Percentiles rank a stretch among this genome's conserved stretches.
Conservation (phyloP, 2,113 vertebrate genomes). For the Pandion haliaetus region DNA sequence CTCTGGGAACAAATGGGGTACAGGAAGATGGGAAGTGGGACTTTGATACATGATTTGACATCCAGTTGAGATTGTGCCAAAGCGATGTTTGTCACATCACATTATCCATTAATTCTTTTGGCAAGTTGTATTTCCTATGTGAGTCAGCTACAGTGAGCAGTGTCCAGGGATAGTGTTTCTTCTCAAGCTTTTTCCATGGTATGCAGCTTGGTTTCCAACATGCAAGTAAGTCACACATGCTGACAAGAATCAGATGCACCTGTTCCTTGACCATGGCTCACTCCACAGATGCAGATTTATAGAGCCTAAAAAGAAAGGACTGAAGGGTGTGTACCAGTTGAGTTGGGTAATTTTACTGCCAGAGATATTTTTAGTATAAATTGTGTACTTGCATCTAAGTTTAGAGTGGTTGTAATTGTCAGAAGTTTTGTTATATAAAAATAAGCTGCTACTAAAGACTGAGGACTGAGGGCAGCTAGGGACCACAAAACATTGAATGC, state of each 20-base stretch:
- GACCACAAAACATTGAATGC: background rate
- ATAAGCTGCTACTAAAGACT: constrained; percentile 18
- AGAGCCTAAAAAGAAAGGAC: background rate
- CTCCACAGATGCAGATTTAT: background rate
- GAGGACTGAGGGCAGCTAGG: background rate
- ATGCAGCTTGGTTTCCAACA: background rate
- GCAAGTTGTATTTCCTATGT: background rate
- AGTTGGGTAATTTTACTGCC: background rate
- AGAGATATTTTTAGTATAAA: constrained; percentile 6
- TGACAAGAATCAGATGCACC: constrained; percentile 18
- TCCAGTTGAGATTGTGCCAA: background rate
- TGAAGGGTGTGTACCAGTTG: background rate
- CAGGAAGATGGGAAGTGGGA: background rate
- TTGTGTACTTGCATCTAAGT: background rate
- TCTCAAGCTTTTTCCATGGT: background rate
- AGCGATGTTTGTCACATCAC: background rate
- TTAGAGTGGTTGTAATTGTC: constrained; percentile 29
- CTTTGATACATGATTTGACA: background rate
- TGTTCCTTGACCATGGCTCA: background rate
- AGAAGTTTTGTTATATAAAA: constrained; percentile 25
- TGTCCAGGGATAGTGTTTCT: background rate
- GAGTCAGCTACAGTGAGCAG: background rate
- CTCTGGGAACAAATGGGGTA: background rate
- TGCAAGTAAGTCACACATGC: background rate
- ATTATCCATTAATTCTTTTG: background rate